Conservation (phyloP, 37 sponge, comb jelly and placozoan species). For the Tethya wilhelma region DNA sequence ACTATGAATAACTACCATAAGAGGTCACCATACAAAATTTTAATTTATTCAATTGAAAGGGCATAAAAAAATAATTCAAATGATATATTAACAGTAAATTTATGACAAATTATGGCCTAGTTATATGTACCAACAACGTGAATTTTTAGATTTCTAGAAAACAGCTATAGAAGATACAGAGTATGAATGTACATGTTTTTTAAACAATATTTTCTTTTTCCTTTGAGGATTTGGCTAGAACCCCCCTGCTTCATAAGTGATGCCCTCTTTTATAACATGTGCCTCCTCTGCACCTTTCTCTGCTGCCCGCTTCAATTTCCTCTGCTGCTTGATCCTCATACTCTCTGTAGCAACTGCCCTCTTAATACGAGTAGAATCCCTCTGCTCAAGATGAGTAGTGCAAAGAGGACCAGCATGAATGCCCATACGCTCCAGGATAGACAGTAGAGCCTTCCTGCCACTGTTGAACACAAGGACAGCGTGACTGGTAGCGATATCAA, state of each 20-base stretch:
- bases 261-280: conserved; percentile 1
- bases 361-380: conserved; percentile 2
- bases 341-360: not conserved
- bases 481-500: not conserved
- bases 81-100: too few species aligned
- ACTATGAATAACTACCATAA: too few species aligned
- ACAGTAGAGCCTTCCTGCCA: conserved; percentile 14
- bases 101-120: too few species aligned
- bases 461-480: not conserved
- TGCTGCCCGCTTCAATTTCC: conserved; percentile 24
- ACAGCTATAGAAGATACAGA: too few species aligned
- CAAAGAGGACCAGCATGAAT: conserved; percentile 23
- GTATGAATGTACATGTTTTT: too few species aligned
- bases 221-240: too few species aligned
- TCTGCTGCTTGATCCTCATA: conserved; percentile 3
- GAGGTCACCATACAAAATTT: too few species aligned
- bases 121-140: too few species aligned
- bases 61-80: too few species aligned
- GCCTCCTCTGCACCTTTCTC: conserved; percentile 22
- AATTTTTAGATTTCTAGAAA: too few species aligned
- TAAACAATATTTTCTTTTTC: too few species aligned
- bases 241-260: not conserved
- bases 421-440: conserved; percentile 8
- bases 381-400: not conserved
- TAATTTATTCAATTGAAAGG: too few species aligned